Conservation (phyloP, 2,888 invertebrate genomes). For the Acleris holmiana region DNA sequence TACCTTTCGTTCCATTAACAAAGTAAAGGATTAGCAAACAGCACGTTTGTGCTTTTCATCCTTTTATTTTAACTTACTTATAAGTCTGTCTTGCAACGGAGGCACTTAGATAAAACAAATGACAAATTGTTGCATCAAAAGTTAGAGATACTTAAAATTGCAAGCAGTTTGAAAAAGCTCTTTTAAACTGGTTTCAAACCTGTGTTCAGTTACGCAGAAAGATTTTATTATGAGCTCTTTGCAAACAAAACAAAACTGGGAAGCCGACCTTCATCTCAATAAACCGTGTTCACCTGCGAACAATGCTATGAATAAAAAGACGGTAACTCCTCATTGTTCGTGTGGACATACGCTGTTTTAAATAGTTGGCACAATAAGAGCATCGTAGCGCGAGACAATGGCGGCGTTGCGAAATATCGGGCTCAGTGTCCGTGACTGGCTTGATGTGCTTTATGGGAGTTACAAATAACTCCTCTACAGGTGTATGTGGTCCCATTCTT, state of each 20-base stretch:
- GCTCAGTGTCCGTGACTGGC: conserved; percentile 36
- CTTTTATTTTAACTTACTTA: conserved; percentile 4
- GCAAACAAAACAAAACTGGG: conserved; percentile 35
- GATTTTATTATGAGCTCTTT: conserved; percentile 23
- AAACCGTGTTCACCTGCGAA: conserved; percentile 37
- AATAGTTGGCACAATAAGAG: conserved; percentile 33
- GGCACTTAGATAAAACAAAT: not conserved
- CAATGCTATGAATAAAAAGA: conserved; percentile 25
- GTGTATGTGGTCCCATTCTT: not conserved
- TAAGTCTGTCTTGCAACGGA: not conserved
- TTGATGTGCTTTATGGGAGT: conserved; percentile 4
- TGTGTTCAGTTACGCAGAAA: conserved; percentile 25
- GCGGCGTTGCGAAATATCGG: conserved; percentile 38
- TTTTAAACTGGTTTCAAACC: conserved; percentile 24
- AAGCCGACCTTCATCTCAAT: conserved; percentile 40
- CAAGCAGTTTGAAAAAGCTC: conserved; percentile 13
- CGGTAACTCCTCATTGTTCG: conserved; percentile 2
- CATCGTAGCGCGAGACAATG: conserved; percentile 36
- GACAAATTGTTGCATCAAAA: conserved; percentile 1
- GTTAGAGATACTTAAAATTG: conserved; percentile 2
- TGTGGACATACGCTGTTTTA: conserved; percentile 11
- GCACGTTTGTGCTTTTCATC: conserved; percentile 17
- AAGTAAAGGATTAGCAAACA: conserved; percentile 12
- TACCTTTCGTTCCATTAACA: conserved; percentile 16
- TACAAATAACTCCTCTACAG: conserved; percentile 4